phyloP scores from a whole-genome alignment of 2,113 vertebrate species.

The Channa maculata region DNA sequence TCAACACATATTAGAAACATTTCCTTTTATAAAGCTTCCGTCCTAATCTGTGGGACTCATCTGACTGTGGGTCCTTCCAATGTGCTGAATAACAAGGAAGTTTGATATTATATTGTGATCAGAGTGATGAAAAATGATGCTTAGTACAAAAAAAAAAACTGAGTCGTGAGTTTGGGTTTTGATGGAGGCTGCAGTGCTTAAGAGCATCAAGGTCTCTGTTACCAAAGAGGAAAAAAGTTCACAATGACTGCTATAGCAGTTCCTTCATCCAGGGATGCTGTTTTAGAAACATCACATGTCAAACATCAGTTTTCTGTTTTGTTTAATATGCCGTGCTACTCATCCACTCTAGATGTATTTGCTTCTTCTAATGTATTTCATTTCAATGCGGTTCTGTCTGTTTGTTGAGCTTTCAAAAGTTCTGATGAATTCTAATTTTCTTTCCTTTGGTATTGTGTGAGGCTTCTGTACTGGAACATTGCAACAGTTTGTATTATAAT shows the following conservation, averaged over 20 bases:
- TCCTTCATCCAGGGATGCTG: conserved; percentile 47
- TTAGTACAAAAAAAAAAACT: not conserved
- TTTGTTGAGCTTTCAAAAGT: conserved; percentile 71
- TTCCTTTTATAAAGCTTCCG: conserved; percentile 51
- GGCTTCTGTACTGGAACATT: conserved; percentile 77
- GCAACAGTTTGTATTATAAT: conserved; percentile 79
- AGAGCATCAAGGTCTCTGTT: conserved; percentile 19
- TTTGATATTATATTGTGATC: too few relatives aligned
- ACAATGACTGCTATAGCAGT: conserved; percentile 14
- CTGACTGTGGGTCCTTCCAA: conserved; percentile 21
- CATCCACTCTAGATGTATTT: conserved; percentile 67
- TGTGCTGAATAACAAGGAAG: conserved; percentile 21
- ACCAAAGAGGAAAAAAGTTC: conserved; percentile 41
- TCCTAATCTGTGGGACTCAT: conserved; percentile 25
- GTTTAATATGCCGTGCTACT: conserved; percentile 45
- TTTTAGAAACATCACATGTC: conserved; percentile 49
- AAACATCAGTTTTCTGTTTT: conserved; percentile 34
- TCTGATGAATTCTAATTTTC: conserved; percentile 63
- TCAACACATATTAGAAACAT: conserved; percentile 57
- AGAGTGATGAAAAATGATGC: not conserved
- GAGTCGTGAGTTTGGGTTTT: conserved; percentile 11
- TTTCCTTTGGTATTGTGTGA: conserved; percentile 75
- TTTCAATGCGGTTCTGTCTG: conserved; percentile 73
- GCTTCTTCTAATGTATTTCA: conserved; percentile 72
- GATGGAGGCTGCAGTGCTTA: conserved; percentile 37